Evolutionary conservation across 2,797 vertebrate genomes (phyloP).

Genomic region (Spinibarbus caldwelli): DNA sequence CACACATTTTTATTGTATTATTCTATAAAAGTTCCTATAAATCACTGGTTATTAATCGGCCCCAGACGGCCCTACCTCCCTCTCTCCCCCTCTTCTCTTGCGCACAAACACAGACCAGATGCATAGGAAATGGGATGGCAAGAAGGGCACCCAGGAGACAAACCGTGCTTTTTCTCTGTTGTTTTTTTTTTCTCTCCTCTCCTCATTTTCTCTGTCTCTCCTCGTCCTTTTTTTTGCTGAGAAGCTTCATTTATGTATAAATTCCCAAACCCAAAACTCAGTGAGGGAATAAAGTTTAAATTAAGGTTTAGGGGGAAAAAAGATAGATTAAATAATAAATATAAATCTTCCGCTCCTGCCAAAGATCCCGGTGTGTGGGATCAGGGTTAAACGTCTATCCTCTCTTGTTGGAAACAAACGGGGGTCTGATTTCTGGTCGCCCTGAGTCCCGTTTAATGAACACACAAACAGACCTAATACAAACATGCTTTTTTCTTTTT

Average conservation of each 20-base stretch:
- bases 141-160: conserved; percentile 91
- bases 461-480: conserved; percentile 42
- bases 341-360: conserved; percentile 70
- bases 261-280: conserved; percentile 78
- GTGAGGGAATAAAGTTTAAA: conserved; percentile 82
- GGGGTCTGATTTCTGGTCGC: conserved; percentile 70
- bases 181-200: conserved; percentile 49
- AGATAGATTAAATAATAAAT: conserved; percentile 77
- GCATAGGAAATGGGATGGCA: conserved; percentile 89
- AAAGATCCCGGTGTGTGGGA: conserved; percentile 76
- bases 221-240: conserved; percentile 72
- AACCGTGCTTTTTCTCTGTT: conserved; percentile 75
- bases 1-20: conserved; percentile 95
- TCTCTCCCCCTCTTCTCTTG: conserved; percentile 64
- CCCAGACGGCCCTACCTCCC: conserved; percentile 81
- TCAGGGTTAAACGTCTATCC: conserved; percentile 75
- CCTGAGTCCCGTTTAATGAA: conserved; percentile 62
- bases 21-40: conserved; percentile 99
- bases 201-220: conserved; percentile 52
- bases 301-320: conserved; percentile 76
- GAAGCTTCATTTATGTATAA: conserved; percentile 76
- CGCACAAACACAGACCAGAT: conserved; percentile 85
- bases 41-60: conserved; percentile 97
- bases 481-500: conserved; percentile 10
- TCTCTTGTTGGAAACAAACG: conserved; percentile 67